phyloP scores from a whole-genome alignment of 2,113 vertebrate genomes.

The Amphiprion percula region DNA sequence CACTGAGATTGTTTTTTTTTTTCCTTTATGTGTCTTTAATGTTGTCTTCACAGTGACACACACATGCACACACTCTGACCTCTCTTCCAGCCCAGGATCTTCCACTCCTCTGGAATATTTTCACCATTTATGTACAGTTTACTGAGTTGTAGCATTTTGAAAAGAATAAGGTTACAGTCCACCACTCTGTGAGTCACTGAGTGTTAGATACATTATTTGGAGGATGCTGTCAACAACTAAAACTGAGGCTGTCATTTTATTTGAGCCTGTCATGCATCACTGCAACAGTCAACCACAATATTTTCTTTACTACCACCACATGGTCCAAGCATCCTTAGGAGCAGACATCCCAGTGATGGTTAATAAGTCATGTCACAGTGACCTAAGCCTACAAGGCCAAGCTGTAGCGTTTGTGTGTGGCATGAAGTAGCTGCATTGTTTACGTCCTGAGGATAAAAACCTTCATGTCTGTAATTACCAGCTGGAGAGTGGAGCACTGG shows the following conservation, averaged over 20 bases:
- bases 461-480: constrained; percentile 65
- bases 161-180: constrained; percentile 4
- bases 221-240: constrained; percentile 52
- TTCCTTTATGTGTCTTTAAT: constrained; percentile 10
- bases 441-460: constrained; percentile 64
- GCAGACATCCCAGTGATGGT: constrained; percentile 24
- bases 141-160: neutral
- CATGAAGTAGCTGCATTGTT: constrained; percentile 51
- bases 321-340: constrained; percentile 22
- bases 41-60: constrained; percentile 23
- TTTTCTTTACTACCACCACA: constrained; percentile 24
- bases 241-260: constrained; percentile 52
- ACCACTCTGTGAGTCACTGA: constrained; percentile 49
- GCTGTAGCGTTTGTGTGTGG: constrained; percentile 53
- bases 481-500: constrained; percentile 54
- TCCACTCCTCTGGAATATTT: neutral
- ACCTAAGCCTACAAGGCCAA: constrained; percentile 27
- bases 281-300: constrained; percentile 35
- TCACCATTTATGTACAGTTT: neutral
- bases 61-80: constrained; percentile 4
- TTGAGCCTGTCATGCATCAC: constrained; percentile 44
- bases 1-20: constrained; percentile 23
- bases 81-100: constrained; percentile 48
- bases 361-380: constrained; percentile 51
- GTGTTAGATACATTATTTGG: constrained; percentile 53